Base-by-base conservation (phyloP, 2,888 invertebrate species). In the Sinhomidia bicolor region DNA sequence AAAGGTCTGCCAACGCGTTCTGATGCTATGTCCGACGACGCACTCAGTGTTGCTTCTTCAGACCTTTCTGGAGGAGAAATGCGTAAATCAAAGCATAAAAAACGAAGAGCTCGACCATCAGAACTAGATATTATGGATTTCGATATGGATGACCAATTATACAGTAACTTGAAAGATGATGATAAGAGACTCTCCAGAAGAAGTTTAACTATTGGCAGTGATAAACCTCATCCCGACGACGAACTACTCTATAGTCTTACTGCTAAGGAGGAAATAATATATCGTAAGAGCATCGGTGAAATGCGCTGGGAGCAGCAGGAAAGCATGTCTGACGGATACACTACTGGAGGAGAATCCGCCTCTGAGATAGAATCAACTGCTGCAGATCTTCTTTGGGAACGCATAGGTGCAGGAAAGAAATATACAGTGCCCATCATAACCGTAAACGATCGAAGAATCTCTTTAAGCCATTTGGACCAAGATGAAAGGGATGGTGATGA, bases 301-400 rank as follows among this genome's bases (percentile, higher is more conserved):
- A 80, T 80, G 86, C 32, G 80, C 10, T 86, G 86, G 86, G 86
- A 86, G 23, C 60, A 23, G 17, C 71, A 68, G 20, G 80, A 86
- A 29, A 81, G 71, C 10, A 47, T 54, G 1, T 47, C 47, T 5
- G 32, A 47, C 6, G 54, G 29, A 54, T 26, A 71, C 6, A 29
- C 26, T 32, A 26, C 36, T 2, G 29, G 1, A 5, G 32, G 41
- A 5, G 20, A 47, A 10, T 14, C 62, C n/a, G 41, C 84, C n/a
- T 54, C 65, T 10, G 36, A 29, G 0, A 9, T n/a, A n/a, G 65
- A 71, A 14, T 9, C 44, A 0, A 12, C 41, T 0, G 86, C 80
- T 20, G 86, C 57, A 0, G 57, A 41, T 0, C 6, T 60, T 1
- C 74, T 86, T 0, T 86, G 81, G 80, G 44, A 86, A 26, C 86